Evolutionary conservation across 2,113 vertebrate genomes (phyloP).

Genomic region (Oreotrochilus melanogaster): DNA sequence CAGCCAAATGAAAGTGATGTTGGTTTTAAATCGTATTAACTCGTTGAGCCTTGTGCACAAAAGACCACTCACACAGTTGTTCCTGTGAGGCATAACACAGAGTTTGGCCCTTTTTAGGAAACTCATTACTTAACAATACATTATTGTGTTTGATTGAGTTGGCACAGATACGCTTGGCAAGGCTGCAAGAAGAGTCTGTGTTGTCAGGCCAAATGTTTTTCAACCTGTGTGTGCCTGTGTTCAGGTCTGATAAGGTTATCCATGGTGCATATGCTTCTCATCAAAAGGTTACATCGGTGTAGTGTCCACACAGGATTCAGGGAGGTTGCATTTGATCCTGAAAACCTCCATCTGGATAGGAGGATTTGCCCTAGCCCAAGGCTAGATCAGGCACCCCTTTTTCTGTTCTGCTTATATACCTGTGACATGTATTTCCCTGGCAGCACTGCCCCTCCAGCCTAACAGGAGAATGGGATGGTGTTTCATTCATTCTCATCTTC

Average conservation of each 20-base stretch:
- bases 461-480: neutral
- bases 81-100: slow-evolving; percentile 25
- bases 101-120: slow-evolving; percentile 37
- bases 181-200: neutral
- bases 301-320: neutral
- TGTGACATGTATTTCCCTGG: neutral
- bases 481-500: neutral
- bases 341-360: neutral
- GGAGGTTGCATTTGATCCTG: neutral
- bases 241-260: slow-evolving; percentile 45
- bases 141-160: slow-evolving; percentile 26
- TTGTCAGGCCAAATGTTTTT: slow-evolving; percentile 19
- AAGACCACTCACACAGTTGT: slow-evolving; percentile 29
- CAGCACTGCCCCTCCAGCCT: neutral
- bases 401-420: neutral
- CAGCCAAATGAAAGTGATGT: neutral
- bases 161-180: slow-evolving; percentile 7
- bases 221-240: slow-evolving; percentile 18
- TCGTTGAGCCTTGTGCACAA: slow-evolving; percentile 6
- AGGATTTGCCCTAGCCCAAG: neutral
- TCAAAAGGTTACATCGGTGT: neutral
- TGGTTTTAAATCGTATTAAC: slow-evolving; percentile 15
- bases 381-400: neutral
- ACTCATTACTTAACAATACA: slow-evolving; percentile 58
- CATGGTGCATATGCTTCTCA: neutral